Evolutionary conservation across 2,888 invertebrate genomes (phyloP), one percentile per base, ranked within the genome.

Genomic region (Tortricodes alternella): DNA sequence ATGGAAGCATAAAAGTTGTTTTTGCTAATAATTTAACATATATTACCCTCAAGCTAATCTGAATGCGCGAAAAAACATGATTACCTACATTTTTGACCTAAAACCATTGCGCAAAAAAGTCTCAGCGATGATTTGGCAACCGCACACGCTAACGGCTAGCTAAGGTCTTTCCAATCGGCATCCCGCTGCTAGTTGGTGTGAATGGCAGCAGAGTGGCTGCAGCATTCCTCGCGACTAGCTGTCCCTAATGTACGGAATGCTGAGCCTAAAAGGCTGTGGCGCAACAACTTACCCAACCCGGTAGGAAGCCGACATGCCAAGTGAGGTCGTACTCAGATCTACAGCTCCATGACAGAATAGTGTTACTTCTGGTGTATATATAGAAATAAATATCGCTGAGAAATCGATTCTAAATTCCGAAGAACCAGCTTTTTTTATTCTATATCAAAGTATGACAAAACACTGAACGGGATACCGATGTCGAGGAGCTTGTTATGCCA

Each of bases 81-180:
- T 46, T 46, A 37, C n/a, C 27, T 3, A n/a, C 46, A 21, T 34
- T 43, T 43, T 44, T 46, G 32, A 39, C 39, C 53, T 32, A 41
- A 53, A 39, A 46, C 3, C 7, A 18, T 56, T 56, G 23, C 56
- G 44, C 18, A 56, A 50, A 53, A 24, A 29, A 24, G n/a, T 16
- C 24, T 23, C 15, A 11, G 15, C 19, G 16, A 37, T 37, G 43
- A 50, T 48, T 53, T 56, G 37, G 49, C 43, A 56, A 56, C 43
- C 41, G 50, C 44, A 35, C 16, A 35, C 37, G 49, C 43, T 56
- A 50, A 56, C 9, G 27, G 11, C 37, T 44, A 16, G 23, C 49
- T 56, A 56, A 56, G 56, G 56, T 32, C 55, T 55, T 55, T 56
- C 29, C 49, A 37, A 50, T 38, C 56, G 56, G 37, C 56, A 56